A percentile compares a stretch with the other conserved stretches of the same genome.
phyloP scores from a whole-genome alignment of 2,888 invertebrate genomes.

The Rhyacophila evoluta region DNA sequence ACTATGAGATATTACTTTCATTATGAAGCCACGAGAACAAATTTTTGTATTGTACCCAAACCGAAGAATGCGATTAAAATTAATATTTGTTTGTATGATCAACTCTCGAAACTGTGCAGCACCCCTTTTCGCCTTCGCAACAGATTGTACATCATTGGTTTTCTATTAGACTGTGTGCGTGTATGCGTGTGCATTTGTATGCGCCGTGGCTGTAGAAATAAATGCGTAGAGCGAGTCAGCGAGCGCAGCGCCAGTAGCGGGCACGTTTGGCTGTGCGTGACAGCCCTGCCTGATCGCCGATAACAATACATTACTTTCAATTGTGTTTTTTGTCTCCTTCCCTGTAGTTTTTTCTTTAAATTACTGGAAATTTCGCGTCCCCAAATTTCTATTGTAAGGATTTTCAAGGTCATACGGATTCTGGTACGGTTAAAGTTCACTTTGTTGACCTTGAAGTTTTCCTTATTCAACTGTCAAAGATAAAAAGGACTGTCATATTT shows the following conservation, averaged over 20 bases:
- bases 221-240: background rate
- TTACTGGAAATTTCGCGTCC: background rate
- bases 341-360: background rate
- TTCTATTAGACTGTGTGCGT: background rate
- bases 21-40: no score
- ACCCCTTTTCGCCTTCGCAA: background rate
- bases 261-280: slow-evolving; percentile 13
- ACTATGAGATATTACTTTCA: no score
- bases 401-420: background rate
- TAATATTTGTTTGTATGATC: no score
- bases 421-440: background rate
- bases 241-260: background rate
- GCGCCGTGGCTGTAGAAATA: slow-evolving; percentile 17
- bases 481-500: no score
- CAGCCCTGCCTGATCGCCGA: slow-evolving; percentile 14
- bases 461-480: background rate
- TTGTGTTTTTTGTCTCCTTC: background rate
- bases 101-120: no score
- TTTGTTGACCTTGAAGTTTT: background rate
- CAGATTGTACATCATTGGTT: background rate
- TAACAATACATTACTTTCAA: slow-evolving; percentile 5
- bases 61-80: no score
- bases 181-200: slow-evolving; percentile 2
- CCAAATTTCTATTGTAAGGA: background rate
- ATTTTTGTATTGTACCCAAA: no score